Evolutionary conservation across 2,797 vertebrate species (phyloP), one percentile per base, ranked within the genome.

Genomic region (Gastrophryne carolinensis): DNA sequence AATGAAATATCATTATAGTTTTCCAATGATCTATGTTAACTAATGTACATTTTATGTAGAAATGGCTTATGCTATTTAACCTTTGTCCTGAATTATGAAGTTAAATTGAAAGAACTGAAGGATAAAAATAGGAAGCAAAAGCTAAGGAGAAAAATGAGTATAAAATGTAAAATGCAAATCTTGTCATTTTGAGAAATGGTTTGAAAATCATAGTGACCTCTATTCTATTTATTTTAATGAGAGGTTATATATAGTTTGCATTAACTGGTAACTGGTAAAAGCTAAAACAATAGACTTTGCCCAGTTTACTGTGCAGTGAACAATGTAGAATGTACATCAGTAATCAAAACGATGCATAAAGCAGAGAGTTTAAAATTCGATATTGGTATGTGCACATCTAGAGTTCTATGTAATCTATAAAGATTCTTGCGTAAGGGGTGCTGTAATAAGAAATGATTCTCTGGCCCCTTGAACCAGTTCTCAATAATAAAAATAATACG

Each of bases 51-150:
- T 52, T 23, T 52, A 52, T 23, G 12, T 52, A 52, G 9, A 3
- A 52, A 23, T 52, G 11, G 49, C 24, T 11, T 12, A 52, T 11
- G 12, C 24, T 26, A 41, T 62, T 44, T 62, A 23, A 62, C 60
- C 34, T 44, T 62, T 24, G 27, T 39, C 13, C 60, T 62, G 9
- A 62, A 62, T 41, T 62, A 62, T 62, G 7, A 44, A 26, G 37
- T 44, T 27, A n/a, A 61, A 44, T 50, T 11, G 24, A 11, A 24
- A 11, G 10, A 23, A 52, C 2, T 47, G 2, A 23, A 10, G 8
- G 4, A 19, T 52, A 19, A 52, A 21, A 10, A 52, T 21, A 52
- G 12, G 13, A 12, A 12, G 13, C 0, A 52, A 24, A 24, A 8
- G 21, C 17, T 19, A 49, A 19, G n/a, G 2, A 52, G 5, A 24